A percentile compares a stretch with the other conserved stretches of the same genome.
Evolutionary conservation across 2,113 vertebrate species (phyloP).

Genomic region (Meleagris gallopavo): DNA sequence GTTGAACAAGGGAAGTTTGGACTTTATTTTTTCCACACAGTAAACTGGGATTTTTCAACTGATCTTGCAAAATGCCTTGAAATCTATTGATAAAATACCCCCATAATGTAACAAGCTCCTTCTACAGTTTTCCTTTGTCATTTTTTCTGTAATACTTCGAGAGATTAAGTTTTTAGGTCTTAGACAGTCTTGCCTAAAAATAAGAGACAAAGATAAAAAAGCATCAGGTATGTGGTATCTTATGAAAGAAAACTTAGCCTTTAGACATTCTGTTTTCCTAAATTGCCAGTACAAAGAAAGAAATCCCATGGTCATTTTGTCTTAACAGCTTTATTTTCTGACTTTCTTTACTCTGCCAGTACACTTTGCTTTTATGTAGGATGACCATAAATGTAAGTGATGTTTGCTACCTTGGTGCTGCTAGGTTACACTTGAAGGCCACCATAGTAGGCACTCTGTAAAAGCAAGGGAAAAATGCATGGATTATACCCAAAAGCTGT

Average conservation of each 20-base stretch:
- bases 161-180: background rate
- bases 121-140: background rate
- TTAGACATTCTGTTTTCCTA: background rate
- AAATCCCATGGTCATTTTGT: background rate
- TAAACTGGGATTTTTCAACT: background rate
- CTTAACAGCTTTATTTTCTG: background rate
- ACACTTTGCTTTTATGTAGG: conserved; percentile 22
- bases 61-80: background rate
- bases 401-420: background rate
- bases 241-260: background rate
- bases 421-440: conserved; percentile 4
- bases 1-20: background rate
- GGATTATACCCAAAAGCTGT: background rate
- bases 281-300: background rate
- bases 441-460: background rate
- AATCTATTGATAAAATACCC: background rate
- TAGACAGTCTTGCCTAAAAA: background rate
- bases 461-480: background rate
- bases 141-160: background rate
- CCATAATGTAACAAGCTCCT: background rate
- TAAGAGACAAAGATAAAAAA: background rate
- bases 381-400: background rate
- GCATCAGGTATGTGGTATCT: background rate
- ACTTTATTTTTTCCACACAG: background rate
- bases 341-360: background rate